Base-by-base conservation (phyloP, 2,113 vertebrate genomes). In the Pelecanoides urinatrix region DNA sequence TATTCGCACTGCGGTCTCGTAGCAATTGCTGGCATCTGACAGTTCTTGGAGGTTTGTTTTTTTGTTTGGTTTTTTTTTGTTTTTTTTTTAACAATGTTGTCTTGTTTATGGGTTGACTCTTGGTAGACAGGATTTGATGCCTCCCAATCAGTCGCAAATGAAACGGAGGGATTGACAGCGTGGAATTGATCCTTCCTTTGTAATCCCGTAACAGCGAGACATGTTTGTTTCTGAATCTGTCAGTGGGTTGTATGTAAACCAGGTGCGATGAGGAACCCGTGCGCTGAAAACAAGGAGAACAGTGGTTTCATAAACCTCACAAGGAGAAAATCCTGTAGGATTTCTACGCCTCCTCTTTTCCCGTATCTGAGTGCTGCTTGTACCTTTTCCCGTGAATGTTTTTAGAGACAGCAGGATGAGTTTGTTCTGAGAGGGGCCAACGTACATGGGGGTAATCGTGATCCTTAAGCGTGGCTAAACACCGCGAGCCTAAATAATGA, bases 101-200 rank as follows among this genome's bases (percentile, higher is more conserved):
- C 92, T 87, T 52, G 44, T 90, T 96, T 92, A 77, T 27, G 75
- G 45, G 55, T 85, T 94, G 87, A 92, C 86, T 86, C 67, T 27
- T 56, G 90, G 62, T 82, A 94, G 96, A 72, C 55, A 55, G 72
- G 55, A 72, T 86, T 73, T 76, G 93, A 95, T 93, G 78, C 61
- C 56, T 30, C 52, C 81, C 71, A 96, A 95, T 92, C 92, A 88
- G 67, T 67, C 1, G 72, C 87, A 94, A 95, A 95, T 90, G 94
- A 90, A 92, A 93, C 11, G 5, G 38, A 62, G 78, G 86, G 95
- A 97, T 94, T 97, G 96, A 96, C 94, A 95, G 90, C 8, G 18
- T 22, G 59, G 90, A 93, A 96, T 95, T 96, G 96, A 96, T 96
- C 95, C 96, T 74, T 34, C 84, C 84, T 95, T 96, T 96, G 95